Evolutionary conservation across 1,140 invertebrate genomes (phyloP).

Genomic region (Neuroterus valhalla): DNA sequence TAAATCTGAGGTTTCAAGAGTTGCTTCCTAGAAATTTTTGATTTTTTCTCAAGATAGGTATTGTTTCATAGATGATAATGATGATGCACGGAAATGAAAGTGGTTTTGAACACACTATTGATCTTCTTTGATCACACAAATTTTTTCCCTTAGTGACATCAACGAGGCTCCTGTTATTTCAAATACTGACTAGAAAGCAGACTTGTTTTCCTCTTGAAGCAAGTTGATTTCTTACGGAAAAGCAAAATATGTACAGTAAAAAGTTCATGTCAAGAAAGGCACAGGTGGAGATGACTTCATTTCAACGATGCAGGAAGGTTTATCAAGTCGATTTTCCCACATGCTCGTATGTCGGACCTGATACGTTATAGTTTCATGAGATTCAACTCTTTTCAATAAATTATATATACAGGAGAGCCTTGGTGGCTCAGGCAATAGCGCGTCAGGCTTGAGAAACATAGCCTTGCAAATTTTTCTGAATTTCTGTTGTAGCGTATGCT

Average conservation of each 20-base stretch:
- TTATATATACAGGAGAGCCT: too few species aligned
- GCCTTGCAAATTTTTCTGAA: too few species aligned
- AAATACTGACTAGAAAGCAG: conserved; percentile 79
- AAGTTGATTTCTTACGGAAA: conserved; percentile 87
- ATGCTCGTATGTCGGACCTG: conserved; percentile 85
- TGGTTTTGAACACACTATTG: conserved; percentile 72
- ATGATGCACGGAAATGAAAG: too few species aligned
- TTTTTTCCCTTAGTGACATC: conserved; percentile 75
- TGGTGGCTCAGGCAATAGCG: too few species aligned
- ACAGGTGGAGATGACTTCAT: conserved; percentile 89
- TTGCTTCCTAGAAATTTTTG: too few species aligned
- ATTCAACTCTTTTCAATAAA: too few species aligned
- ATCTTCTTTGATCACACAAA: conserved; percentile 77
- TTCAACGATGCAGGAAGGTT: conserved; percentile 84
- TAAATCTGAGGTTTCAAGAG: too few species aligned
- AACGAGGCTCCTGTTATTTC: conserved; percentile 77
- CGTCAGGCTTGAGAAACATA: too few species aligned
- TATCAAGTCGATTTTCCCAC: conserved; percentile 82
- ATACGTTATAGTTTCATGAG: too few species aligned
- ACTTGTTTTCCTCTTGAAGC: conserved; percentile 85
- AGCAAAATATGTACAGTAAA: conserved; percentile 87
- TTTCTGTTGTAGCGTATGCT: too few species aligned
- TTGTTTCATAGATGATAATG: conserved; percentile 75
- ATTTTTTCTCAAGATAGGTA: too few species aligned
- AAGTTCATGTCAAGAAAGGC: conserved; percentile 86